Conservation (phyloP, 1,140 invertebrate genomes). For the Aphelenchoides fujianensis region DNA sequence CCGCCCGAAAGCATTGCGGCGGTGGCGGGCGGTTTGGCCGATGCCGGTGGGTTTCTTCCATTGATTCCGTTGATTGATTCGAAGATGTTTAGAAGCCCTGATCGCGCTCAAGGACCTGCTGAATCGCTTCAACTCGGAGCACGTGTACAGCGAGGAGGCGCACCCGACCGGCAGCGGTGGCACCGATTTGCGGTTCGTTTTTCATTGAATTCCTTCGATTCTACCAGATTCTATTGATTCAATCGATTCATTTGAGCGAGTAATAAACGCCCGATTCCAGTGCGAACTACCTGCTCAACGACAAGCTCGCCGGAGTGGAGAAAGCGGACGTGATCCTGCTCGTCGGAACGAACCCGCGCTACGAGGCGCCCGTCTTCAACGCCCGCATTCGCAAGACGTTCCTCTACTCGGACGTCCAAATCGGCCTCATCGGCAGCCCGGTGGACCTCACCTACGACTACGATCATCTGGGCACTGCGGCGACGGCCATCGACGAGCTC, state of each 20-base stretch:
- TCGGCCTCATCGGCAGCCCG: constrained; percentile 80
- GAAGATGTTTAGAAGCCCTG: constrained; percentile 68
- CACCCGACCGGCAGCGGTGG: constrained; percentile 80
- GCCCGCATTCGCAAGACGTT: constrained; percentile 81
- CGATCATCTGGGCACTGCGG: constrained; percentile 64
- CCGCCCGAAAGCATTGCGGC: constrained; percentile 71
- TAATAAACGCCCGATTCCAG: constrained; percentile 38
- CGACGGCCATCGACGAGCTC: constrained; percentile 49
- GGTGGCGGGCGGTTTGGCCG: constrained; percentile 81
- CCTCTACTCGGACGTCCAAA: constrained; percentile 65
- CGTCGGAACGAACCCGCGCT: constrained; percentile 92
- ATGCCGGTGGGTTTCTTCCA: constrained; percentile 69
- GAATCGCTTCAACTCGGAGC: constrained; percentile 81
- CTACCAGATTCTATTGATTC: no score
- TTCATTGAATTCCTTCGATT: no score
- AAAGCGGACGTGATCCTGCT: constrained; percentile 87
- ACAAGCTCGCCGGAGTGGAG: constrained; percentile 72
- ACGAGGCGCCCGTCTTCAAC: constrained; percentile 95
- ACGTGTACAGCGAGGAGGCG: constrained; percentile 80
- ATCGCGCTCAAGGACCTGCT: constrained; percentile 89
- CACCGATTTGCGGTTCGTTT: constrained; percentile 73
- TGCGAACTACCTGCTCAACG: constrained; percentile 66
- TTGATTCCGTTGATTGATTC: neutral
- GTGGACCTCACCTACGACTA: constrained; percentile 91
- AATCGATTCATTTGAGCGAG: constrained; percentile 11